Evolutionary conservation across 2,888 invertebrate genomes (phyloP).

Genomic region (Drosophila borealis): DNA sequence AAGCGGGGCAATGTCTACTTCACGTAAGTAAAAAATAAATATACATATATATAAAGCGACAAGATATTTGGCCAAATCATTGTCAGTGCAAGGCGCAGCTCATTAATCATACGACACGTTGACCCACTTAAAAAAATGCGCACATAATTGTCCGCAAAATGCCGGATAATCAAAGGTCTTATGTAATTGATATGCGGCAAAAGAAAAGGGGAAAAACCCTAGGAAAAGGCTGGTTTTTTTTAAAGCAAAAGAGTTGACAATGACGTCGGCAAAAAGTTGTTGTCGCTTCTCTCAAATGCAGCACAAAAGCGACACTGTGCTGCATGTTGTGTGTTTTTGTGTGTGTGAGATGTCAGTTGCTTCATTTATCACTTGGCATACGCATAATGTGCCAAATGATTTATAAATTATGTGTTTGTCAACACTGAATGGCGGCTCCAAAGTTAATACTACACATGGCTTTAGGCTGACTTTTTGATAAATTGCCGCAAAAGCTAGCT

Average conservation of each 20-base stretch:
- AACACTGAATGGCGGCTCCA: constrained; percentile 13
- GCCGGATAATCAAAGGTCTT: constrained; percentile 66
- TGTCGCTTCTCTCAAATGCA: constrained; percentile 33
- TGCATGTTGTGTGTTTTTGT: constrained; percentile 19
- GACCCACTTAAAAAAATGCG: constrained; percentile 64
- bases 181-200: constrained; percentile 65
- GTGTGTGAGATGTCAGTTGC: constrained; percentile 14
- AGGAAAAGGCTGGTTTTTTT: constrained; percentile 6
- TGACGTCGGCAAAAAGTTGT: constrained; percentile 62
- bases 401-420: constrained; percentile 36
- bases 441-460: constrained; percentile 3
- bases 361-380: constrained; percentile 64
- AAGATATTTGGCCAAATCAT: constrained; percentile 23
- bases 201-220: background rate
- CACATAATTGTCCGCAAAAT: constrained; percentile 69
- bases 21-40: constrained; percentile 88
- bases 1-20: constrained; percentile 90
- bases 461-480: constrained; percentile 27
- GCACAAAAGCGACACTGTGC: constrained; percentile 43
- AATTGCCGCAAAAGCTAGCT: constrained; percentile 25
- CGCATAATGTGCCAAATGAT: constrained; percentile 46
- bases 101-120: constrained; percentile 75
- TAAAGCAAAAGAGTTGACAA: constrained; percentile 46
- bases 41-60: background rate
- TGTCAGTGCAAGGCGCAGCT: constrained; percentile 26